Evolutionary conservation across 2,888 invertebrate genomes (phyloP).

Genomic region (Pilophorus perplexus): DNA sequence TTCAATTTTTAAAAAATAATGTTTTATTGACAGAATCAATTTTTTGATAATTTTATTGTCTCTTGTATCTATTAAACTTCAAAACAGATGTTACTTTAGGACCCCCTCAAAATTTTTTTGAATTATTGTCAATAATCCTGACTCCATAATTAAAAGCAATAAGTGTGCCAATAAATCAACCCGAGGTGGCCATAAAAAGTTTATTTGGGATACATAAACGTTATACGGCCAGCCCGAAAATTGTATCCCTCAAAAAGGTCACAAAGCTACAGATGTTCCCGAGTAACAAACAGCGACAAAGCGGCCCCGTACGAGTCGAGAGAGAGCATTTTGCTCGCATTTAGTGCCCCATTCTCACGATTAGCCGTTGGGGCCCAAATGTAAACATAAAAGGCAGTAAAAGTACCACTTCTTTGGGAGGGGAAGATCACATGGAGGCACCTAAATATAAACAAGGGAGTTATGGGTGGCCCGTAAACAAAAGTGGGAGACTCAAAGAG

Average conservation of each 20-base stretch:
- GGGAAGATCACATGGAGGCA: not conserved
- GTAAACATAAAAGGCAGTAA: slow-evolving; percentile 6
- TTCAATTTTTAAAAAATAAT: no score
- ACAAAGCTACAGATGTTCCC: not conserved
- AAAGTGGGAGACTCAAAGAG: not conserved
- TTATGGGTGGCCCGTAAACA: slow-evolving; percentile 18
- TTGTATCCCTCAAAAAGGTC: not conserved
- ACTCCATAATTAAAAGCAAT: no score
- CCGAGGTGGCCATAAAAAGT: no score
- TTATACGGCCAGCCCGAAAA: no score
- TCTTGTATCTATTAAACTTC: no score
- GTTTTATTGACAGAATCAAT: no score
- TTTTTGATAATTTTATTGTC: no score
- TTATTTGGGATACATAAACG: no score
- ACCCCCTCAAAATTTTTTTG: no score
- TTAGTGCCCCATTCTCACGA: slow-evolving; percentile 16
- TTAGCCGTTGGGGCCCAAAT: slow-evolving; percentile 9
- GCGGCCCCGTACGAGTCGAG: not conserved
- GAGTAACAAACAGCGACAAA: not conserved
- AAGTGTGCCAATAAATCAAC: no score
- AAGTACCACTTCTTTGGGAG: not conserved
- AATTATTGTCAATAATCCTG: no score
- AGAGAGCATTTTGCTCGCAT: not conserved
- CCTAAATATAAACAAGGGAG: slow-evolving; percentile 15
- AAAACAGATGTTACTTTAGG: no score